Evolutionary conservation across 2,113 vertebrate genomes (phyloP).

Genomic region (Xiphorhynchus elegans): DNA sequence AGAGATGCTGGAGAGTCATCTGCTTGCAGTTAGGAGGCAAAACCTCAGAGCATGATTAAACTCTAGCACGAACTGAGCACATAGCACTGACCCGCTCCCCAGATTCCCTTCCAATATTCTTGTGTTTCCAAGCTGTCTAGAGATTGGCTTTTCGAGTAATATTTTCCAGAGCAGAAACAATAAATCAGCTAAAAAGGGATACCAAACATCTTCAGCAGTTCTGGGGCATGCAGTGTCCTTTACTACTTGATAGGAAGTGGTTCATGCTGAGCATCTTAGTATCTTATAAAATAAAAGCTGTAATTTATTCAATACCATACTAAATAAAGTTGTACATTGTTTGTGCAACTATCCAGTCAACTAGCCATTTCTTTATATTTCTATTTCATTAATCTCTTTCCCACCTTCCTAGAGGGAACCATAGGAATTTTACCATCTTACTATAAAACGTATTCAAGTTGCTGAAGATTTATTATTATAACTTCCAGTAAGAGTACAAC

Average conservation of each 20-base stretch:
- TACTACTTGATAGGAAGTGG: neutral
- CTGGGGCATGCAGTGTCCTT: neutral
- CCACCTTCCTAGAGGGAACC: neutral
- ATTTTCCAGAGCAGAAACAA: neutral
- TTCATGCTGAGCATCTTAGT: neutral
- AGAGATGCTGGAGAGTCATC: neutral
- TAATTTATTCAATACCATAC: neutral
- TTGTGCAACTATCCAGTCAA: neutral
- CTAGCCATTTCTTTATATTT: neutral
- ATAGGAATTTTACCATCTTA: neutral
- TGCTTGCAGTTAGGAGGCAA: constrained; percentile 5
- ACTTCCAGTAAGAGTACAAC: neutral
- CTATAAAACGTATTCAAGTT: neutral
- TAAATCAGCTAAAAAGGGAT: neutral
- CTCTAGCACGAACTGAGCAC: neutral
- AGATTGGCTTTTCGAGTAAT: neutral
- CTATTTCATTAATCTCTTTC: neutral
- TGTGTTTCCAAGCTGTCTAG: neutral
- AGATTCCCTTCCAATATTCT: neutral
- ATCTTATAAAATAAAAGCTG: neutral
- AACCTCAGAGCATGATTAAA: neutral
- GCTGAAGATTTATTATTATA: neutral
- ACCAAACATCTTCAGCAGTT: neutral
- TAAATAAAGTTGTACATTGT: neutral
- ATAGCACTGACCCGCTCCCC: neutral